Conservation (phyloP, 2,888 invertebrate species). For the Aleiodes testaceus region DNA sequence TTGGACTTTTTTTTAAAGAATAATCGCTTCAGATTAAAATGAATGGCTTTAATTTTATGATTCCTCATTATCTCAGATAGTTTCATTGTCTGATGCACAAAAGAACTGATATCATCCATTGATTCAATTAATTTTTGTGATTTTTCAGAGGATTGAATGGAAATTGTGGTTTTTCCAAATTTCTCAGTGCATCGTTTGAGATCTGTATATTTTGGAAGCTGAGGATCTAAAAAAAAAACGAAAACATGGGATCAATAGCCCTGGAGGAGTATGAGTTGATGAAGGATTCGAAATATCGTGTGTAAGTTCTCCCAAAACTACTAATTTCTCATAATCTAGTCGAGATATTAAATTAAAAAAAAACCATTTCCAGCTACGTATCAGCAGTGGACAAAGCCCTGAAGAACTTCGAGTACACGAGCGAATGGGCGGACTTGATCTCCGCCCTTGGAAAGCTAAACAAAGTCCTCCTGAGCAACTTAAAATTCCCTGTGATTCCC, state of each 20-base stretch:
- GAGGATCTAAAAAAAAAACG: constrained; percentile 60
- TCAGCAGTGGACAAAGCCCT: constrained; percentile 89
- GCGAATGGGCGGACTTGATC: constrained; percentile 96
- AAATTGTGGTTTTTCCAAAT: constrained; percentile 16
- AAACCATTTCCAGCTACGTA: constrained; percentile 75
- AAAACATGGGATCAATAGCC: constrained; percentile 75
- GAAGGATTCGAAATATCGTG: constrained; percentile 87
- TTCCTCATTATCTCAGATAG: too few species aligned
- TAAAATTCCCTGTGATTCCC: constrained; percentile 90
- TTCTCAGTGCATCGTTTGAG: constrained; percentile 8
- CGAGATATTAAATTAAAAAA: too few species aligned
- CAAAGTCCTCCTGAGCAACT: constrained; percentile 87
- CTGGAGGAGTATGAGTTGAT: constrained; percentile 87
- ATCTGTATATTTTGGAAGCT: background rate
- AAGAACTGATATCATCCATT: background rate
- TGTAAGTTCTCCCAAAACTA: constrained; percentile 72
- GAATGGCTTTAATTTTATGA: too few species aligned
- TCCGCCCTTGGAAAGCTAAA: constrained; percentile 91
- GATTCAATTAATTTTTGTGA: background rate
- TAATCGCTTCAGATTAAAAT: too few species aligned
- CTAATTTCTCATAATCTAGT: too few species aligned
- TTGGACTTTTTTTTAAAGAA: too few species aligned
- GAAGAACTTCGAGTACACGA: constrained; percentile 93
- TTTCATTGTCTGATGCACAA: too few species aligned
- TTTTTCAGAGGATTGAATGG: background rate